Base-by-base conservation (phyloP, 2,888 invertebrate species). In the Acanthosepion lycidas region DNA sequence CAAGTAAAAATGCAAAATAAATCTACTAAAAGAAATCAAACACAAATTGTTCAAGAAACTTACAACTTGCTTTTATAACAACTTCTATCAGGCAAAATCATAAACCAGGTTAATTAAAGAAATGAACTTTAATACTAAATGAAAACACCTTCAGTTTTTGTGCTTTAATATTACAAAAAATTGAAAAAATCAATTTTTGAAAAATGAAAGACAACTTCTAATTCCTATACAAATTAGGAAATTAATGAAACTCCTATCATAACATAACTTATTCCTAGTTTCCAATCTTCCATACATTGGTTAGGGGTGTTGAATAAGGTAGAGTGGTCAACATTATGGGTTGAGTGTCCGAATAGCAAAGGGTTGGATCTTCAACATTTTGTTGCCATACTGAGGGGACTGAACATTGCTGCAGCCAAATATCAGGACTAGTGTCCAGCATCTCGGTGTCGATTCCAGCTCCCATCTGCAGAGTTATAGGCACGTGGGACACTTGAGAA, bases 391-490 rank as follows among this genome's bases (percentile, higher is more conserved):
- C 53, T 53, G 93, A 93, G 20, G 93, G n/a, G 33, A 49, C 93
- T 18, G 93, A 93, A 53, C 93, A 93, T 53, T 93, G 93, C n/a
- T 93, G 51, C 15, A 93, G 51, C 93, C 93, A 93, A 49, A 53
- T 93, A 93, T 93, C 93, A 93, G 93, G 93, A 53, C 93, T 93
- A 20, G 93, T 53, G 20, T 93, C n/a, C 49, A 93, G 8, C 93
- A 93, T 93, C n/a, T 93, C 93, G 18, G 28, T 53, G 33, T 93
- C 93, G 15, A 93, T 93, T 48, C n/a, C 93, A 93, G 93, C 26
- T 12, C 53, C 53, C 93, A 93, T 93, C 28, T 93, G 93, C 49
- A 93, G 53, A 26, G 51, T 93, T 53, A 93, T 51, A 15, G 93
- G 93, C 20, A 93, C 51, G 18, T 93, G 93, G 53, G 93, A 49